Percentiles rank a stretch among this genome's conserved stretches.
phyloP scores from a whole-genome alignment of 1,140 invertebrate species.

The Ceratitis capitata region DNA sequence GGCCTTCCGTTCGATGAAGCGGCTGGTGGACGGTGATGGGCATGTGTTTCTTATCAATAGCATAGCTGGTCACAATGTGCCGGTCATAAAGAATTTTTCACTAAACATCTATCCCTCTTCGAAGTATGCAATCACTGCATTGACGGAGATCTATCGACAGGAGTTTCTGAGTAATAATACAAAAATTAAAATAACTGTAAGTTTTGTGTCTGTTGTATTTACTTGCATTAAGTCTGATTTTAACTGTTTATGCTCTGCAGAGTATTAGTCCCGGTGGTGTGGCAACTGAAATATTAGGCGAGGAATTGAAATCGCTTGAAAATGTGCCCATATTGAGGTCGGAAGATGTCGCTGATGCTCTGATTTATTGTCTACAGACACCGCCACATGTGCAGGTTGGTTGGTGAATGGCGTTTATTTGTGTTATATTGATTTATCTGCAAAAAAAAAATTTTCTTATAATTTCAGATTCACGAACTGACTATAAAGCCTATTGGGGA shows the following conservation, averaged over 20 bases:
- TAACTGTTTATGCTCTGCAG: conserved; percentile 52
- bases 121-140: conserved; percentile 70
- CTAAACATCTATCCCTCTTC: conserved; percentile 69
- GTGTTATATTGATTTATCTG: too few relatives aligned
- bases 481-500: conserved; percentile 54
- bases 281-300: conserved; percentile 67
- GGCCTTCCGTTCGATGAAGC: conserved; percentile 73
- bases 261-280: conserved; percentile 72
- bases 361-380: conserved; percentile 70
- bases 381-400: conserved; percentile 69
- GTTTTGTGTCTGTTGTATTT: conserved; percentile 29
- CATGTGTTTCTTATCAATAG: conserved; percentile 66
- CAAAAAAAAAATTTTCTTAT: too few relatives aligned
- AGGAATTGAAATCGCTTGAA: neutral
- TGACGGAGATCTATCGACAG: conserved; percentile 70
- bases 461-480: conserved; percentile 27
- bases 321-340: conserved; percentile 53
- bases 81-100: neutral
- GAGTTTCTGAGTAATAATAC: conserved; percentile 68
- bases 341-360: conserved; percentile 68
- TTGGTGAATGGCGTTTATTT: conserved; percentile 43
- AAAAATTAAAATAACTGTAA: conserved; percentile 71
- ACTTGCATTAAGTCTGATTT: neutral
- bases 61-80: conserved; percentile 42
- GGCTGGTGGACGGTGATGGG: conserved; percentile 69